These are phyloP conservation scores for Abramis brama DNA, from an alignment of 2,113 vertebrate species.

Conservation along the genomic window DNA sequence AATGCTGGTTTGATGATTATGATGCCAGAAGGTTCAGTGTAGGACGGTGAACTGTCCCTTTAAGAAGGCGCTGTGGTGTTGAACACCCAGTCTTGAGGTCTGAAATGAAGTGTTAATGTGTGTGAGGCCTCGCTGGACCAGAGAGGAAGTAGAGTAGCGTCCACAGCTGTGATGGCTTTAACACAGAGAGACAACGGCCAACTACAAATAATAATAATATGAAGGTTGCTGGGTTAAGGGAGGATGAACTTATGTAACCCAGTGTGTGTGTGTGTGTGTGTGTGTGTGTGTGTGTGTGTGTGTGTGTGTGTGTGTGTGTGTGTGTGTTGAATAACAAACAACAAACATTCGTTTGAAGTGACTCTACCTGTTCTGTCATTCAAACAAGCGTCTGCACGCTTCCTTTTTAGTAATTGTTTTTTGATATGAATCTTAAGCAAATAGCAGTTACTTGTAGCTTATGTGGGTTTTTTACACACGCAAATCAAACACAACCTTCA, in stretches of 20 bases:
- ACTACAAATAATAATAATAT: background rate
- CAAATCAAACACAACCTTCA: background rate
- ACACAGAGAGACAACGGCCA: slow-evolving; percentile 9
- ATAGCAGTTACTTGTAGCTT: background rate
- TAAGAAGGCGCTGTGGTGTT: background rate
- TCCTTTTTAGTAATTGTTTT: background rate
- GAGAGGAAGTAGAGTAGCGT: background rate
- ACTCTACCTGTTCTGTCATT: slow-evolving; percentile 27
- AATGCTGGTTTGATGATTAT: background rate
- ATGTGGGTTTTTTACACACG: background rate
- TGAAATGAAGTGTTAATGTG: background rate
- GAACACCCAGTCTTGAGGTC: background rate
- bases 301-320: too few relatives aligned
- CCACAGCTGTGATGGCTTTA: slow-evolving; percentile 24
- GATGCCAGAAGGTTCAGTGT: background rate
- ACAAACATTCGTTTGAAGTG: slow-evolving; percentile 28
- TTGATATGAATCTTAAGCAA: background rate
- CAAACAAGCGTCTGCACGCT: background rate
- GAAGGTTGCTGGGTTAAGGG: background rate
- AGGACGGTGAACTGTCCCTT: background rate
- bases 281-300: background rate
- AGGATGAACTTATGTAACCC: background rate
- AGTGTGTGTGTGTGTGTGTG: background rate
- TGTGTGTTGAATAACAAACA: too few relatives aligned
- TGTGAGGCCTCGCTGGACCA: background rate